Evolutionary conservation across 2,113 vertebrate genomes (phyloP).

Genomic region (Microtus pennsylvanicus): DNA sequence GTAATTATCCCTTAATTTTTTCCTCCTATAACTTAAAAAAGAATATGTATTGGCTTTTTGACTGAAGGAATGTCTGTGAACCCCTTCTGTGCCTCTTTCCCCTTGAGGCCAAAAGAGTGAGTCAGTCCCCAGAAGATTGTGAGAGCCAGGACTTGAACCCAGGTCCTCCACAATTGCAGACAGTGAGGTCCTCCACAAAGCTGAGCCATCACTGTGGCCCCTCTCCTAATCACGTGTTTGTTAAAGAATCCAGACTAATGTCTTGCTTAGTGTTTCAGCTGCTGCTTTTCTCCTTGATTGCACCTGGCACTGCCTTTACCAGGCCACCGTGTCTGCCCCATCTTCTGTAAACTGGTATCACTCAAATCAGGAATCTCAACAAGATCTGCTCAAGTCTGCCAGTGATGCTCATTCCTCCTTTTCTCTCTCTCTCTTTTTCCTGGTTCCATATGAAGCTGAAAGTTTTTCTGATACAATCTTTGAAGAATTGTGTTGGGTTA

Average conservation of each 20-base stretch:
- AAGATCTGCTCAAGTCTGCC: too few relatives aligned
- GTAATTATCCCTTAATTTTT: background rate
- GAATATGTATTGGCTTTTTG: background rate
- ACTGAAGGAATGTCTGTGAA: background rate
- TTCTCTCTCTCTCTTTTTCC: too few relatives aligned
- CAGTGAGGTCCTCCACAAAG: too few relatives aligned
- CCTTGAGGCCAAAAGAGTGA: background rate
- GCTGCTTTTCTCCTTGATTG: background rate
- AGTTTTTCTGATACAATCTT: too few relatives aligned
- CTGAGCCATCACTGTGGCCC: background rate
- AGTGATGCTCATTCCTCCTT: too few relatives aligned
- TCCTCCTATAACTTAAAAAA: background rate
- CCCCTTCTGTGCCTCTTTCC: background rate
- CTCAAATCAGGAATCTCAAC: background rate
- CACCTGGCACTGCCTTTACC: background rate
- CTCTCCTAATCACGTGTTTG: background rate
- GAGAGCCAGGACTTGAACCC: background rate
- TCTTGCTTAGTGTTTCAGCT: background rate
- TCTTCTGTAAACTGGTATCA: background rate
- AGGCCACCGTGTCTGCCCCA: rapidly evolving
- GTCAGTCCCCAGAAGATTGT: background rate
- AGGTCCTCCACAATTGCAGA: too few relatives aligned
- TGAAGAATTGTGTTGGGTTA: too few relatives aligned
- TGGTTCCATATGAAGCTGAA: too few relatives aligned
- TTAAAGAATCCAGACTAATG: background rate